Evolutionary conservation across 2,888 invertebrate species (phyloP).

Genomic region (Zaprionus obscuricornis): DNA sequence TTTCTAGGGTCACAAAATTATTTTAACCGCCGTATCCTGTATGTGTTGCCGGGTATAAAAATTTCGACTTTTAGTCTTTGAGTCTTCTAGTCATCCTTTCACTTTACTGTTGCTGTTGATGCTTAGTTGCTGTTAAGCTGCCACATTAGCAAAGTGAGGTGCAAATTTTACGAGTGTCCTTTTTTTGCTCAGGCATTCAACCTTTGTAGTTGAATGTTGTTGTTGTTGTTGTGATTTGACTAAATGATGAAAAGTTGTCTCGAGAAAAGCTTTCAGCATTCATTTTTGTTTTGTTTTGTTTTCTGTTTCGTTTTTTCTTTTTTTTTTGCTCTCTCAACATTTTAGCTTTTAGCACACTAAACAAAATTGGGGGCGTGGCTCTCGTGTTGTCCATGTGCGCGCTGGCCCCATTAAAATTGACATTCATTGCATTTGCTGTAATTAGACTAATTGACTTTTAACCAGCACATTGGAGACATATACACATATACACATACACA

Average conservation of each 20-base stretch:
- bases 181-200: constrained; percentile 35
- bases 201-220: constrained; percentile 24
- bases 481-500: not conserved
- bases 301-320: no score
- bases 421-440: constrained; percentile 72
- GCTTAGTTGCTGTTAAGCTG: constrained; percentile 51
- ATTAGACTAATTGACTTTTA: constrained; percentile 79
- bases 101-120: no score
- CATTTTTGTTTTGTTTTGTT: no score
- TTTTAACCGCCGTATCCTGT: no score
- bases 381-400: constrained; percentile 49
- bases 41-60: no score
- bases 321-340: no score
- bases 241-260: constrained; percentile 62
- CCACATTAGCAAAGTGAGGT: constrained; percentile 75
- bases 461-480: constrained; percentile 55
- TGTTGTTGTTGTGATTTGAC: constrained; percentile 51
- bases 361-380: constrained; percentile 42
- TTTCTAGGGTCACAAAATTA: no score
- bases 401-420: constrained; percentile 75
- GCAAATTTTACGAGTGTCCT: constrained; percentile 75
- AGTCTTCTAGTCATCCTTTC: not conserved
- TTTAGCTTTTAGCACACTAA: constrained; percentile 16
- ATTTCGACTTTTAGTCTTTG: not conserved
- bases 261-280: constrained; percentile 47